A percentile compares a stretch with the other conserved stretches of the same genome.
Evolutionary conservation across 1,140 invertebrate genomes (phyloP).

Genomic region (Centruroides sculpturatus): DNA sequence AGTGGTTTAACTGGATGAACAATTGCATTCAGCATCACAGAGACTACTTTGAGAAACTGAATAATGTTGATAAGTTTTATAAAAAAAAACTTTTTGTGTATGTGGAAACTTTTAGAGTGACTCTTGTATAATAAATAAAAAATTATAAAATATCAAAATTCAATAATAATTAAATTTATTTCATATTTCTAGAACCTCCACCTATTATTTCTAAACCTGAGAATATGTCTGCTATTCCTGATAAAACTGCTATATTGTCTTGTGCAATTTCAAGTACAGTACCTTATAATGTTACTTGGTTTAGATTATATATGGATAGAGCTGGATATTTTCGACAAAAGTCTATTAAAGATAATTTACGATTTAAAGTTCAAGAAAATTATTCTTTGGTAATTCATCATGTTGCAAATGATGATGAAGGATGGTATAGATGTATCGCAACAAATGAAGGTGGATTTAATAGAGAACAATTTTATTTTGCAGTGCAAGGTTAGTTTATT

Average conservation of each 20-base stretch:
- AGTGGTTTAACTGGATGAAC: too few species aligned
- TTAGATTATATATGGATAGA: slow-evolving; percentile 15
- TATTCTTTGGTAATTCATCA: slow-evolving; percentile 22
- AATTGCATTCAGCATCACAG: too few species aligned
- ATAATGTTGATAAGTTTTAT: too few species aligned
- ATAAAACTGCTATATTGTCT: slow-evolving; percentile 28
- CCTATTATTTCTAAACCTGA: slow-evolving; percentile 29
- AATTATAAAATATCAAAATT: too few species aligned
- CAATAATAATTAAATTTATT: too few species aligned
- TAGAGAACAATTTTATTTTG: slow-evolving; percentile 17
- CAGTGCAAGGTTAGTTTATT: background rate
- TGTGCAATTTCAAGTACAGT: slow-evolving; percentile 35
- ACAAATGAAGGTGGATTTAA: slow-evolving; percentile 30
- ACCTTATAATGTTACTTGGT: slow-evolving; percentile 34
- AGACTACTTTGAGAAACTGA: too few species aligned
- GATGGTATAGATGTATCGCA: slow-evolving; percentile 35
- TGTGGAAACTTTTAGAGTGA: too few species aligned
- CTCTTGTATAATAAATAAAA: too few species aligned
- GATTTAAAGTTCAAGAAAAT: slow-evolving; percentile 15
- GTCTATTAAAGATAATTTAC: slow-evolving; percentile 1
- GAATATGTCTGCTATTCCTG: slow-evolving; percentile 33
- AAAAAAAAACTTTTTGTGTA: too few species aligned
- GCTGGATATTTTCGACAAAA: slow-evolving; percentile 1
- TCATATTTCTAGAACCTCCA: slow-evolving; percentile 32
- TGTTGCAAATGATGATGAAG: slow-evolving; percentile 28